phyloP scores from a whole-genome alignment of 2,113 vertebrate genomes.

The Eubucco bourcierii region DNA sequence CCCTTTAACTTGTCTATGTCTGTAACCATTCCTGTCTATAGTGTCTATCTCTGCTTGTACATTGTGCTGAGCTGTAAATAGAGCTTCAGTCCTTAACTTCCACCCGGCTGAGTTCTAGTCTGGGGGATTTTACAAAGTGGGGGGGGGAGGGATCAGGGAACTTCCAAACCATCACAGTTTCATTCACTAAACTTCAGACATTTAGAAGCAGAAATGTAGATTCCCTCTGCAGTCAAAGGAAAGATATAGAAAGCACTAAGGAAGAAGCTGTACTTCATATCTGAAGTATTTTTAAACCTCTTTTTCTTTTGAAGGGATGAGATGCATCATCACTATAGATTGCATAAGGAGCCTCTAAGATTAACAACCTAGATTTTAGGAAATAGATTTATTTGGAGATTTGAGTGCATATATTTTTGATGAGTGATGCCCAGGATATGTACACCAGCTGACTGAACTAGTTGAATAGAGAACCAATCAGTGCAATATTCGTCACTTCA shows the following conservation, averaged over 20 bases:
- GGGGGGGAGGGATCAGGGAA: too few relatives aligned
- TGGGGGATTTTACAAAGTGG: too few relatives aligned
- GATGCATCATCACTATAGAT: background rate
- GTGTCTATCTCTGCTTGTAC: too few relatives aligned
- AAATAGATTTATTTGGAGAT: background rate
- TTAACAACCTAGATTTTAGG: background rate
- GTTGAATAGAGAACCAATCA: background rate
- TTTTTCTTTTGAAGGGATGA: background rate
- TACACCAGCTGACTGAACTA: background rate
- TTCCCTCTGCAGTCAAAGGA: slow-evolving; percentile 63
- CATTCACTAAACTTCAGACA: background rate
- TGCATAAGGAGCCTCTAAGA: background rate
- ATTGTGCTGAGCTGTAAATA: too few relatives aligned
- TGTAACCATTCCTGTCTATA: too few relatives aligned
- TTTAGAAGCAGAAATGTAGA: slow-evolving; percentile 39
- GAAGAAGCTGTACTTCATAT: background rate
- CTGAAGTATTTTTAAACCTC: background rate
- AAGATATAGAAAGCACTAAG: background rate
- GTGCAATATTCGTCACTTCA: background rate
- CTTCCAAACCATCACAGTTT: background rate
- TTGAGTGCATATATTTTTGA: background rate
- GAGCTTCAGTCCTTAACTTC: too few relatives aligned
- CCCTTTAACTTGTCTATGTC: too few relatives aligned
- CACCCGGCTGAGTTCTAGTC: too few relatives aligned
- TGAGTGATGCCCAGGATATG: background rate